phyloP scores from a whole-genome alignment of 2,888 invertebrate genomes.

The Norana najaformis region DNA sequence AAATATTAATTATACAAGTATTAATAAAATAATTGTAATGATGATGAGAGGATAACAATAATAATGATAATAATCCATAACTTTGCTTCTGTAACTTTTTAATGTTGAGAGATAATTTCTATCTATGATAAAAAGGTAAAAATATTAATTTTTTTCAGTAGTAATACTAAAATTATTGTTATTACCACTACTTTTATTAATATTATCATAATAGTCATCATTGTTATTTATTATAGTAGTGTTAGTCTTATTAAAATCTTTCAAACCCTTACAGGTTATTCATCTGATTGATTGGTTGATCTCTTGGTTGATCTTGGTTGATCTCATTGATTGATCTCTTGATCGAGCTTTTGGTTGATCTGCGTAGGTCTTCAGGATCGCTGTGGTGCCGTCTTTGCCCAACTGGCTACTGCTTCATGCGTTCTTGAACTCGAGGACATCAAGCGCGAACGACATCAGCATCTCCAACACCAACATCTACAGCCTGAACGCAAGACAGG shows the following conservation, averaged over 20 bases:
- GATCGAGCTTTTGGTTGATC: neutral
- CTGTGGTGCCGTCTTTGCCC: conserved; percentile 84
- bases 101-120: too few species aligned
- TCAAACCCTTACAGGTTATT: neutral
- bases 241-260: neutral
- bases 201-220: neutral
- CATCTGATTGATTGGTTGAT: neutral
- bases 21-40: neutral
- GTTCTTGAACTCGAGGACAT: conserved; percentile 44
- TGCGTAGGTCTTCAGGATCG: conserved; percentile 77
- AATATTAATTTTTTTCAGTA: too few species aligned
- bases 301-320: neutral
- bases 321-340: neutral
- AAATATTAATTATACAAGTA: neutral
- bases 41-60: neutral
- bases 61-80: neutral
- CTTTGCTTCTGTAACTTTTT: too few species aligned
- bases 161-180: too few species aligned
- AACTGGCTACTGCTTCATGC: conserved; percentile 86
- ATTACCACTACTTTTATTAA: neutral
- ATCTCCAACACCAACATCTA: conserved; percentile 26
- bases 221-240: neutral
- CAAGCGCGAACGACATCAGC: conserved; percentile 36
- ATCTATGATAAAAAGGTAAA: too few species aligned
- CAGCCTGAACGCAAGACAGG: conserved; percentile 18